These are phyloP conservation scores for Ophioderma brevispina DNA, from an alignment of 35 echinoderm and acorn worm species.

Conservation along the genomic window DNA sequence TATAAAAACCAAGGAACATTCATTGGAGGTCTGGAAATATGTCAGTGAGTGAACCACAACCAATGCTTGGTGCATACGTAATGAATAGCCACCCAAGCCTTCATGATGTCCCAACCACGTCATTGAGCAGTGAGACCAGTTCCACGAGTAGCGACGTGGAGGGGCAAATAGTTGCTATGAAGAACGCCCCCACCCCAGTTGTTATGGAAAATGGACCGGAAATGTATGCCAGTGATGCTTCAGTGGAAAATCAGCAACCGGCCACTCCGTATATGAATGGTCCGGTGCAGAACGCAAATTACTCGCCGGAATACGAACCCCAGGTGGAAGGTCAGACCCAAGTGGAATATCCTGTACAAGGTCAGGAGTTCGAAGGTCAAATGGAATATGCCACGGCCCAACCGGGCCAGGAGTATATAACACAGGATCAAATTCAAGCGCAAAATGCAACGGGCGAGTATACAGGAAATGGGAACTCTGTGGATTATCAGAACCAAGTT, in stretches of 20 bases:
- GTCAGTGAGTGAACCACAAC: conserved; percentile 3
- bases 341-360: conserved; percentile 60
- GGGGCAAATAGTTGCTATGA: conserved; percentile 45
- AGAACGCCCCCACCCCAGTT: conserved; percentile 57
- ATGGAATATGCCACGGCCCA: conserved; percentile 38
- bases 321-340: conserved; percentile 63
- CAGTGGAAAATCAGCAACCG: conserved; percentile 73
- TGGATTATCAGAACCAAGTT: conserved; percentile 70
- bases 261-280: conserved; percentile 66
- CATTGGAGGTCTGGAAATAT: background rate
- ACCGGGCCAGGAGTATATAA: conserved; percentile 56
- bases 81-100: conserved; percentile 66
- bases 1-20: background rate
- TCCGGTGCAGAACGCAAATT: conserved; percentile 45
- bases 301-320: conserved; percentile 30
- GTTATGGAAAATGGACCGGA: conserved; percentile 81
- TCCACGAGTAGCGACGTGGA: conserved; percentile 80
- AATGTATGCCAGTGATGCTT: conserved; percentile 70
- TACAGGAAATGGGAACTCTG: conserved; percentile 56
- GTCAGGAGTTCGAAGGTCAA: conserved; percentile 73
- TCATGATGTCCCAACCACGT: conserved; percentile 60
- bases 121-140: conserved; percentile 84
- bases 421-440: background rate
- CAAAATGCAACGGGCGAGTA: conserved; percentile 19
- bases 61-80: background rate